Conservation (phyloP, 2,797 vertebrate species). For the Arctocebus calabarensis region DNA sequence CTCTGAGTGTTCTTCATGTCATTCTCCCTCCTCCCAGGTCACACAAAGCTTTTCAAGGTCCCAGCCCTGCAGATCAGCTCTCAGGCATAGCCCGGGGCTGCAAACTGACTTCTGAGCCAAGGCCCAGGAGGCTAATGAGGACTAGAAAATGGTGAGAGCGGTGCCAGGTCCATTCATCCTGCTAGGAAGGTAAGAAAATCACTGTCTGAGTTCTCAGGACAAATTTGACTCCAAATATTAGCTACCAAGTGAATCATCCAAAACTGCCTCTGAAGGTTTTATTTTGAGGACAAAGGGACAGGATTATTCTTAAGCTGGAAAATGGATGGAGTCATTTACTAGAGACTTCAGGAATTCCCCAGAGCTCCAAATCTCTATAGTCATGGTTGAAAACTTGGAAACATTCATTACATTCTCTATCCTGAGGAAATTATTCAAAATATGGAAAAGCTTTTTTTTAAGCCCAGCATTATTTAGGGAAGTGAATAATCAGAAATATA, state of each 20-base stretch:
- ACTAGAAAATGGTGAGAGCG: not conserved
- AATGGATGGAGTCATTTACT: not conserved
- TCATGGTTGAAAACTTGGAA: not conserved
- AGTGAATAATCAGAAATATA: not conserved
- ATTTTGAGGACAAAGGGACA: not conserved
- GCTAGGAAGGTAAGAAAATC: fast-evolving
- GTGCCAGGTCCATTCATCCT: not conserved
- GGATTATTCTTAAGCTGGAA: not conserved
- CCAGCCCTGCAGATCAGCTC: too few species aligned
- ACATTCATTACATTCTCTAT: not conserved
- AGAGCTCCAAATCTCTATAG: not conserved
- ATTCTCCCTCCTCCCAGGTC: not conserved
- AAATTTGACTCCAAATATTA: not conserved
- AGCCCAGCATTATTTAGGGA: not conserved
- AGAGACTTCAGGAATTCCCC: not conserved
- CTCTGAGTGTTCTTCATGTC: not conserved
- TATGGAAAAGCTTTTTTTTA: not conserved
- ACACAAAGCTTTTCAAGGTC: not conserved
- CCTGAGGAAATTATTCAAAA: conserved; percentile 34
- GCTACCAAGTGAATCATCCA: not conserved
- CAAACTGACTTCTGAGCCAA: not conserved
- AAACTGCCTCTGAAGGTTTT: not conserved
- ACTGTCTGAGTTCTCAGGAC: not conserved
- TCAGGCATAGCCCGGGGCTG: not conserved
- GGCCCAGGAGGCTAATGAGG: not conserved